Conservation (phyloP, 2,888 invertebrate genomes). For the Amphipyra tragopoginis region DNA sequence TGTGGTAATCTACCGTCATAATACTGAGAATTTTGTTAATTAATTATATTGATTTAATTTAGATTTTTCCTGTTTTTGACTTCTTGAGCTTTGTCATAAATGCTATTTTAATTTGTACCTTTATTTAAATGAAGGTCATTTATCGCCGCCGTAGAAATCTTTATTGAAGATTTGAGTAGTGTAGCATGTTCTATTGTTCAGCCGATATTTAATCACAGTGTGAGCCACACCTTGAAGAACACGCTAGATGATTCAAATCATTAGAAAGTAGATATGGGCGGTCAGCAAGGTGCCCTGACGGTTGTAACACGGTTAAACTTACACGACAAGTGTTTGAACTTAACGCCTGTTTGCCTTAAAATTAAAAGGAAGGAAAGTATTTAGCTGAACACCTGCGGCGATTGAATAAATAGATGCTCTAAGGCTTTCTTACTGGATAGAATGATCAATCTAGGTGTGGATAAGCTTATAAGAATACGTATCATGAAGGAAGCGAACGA, state of each 20-base stretch:
- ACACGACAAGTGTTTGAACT: slow-evolving; percentile 44
- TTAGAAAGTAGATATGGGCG: slow-evolving; percentile 54
- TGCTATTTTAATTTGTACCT: background rate
- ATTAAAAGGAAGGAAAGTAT: slow-evolving; percentile 6
- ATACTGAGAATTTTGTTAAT: slow-evolving; percentile 8
- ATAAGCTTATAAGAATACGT: no score
- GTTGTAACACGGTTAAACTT: slow-evolving; percentile 47
- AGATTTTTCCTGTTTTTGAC: slow-evolving; percentile 33
- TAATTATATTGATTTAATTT: background rate
- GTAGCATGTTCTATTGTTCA: slow-evolving; percentile 7
- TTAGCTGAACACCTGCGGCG: background rate
- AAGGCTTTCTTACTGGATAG: no score
- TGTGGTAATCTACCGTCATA: background rate
- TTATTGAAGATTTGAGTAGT: no score
- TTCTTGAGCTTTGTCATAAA: background rate
- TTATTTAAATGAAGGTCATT: no score
- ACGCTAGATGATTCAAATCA: slow-evolving; percentile 40
- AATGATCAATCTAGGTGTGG: no score
- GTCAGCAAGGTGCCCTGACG: slow-evolving; percentile 40
- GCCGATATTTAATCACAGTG: slow-evolving; percentile 9
- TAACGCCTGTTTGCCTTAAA: slow-evolving; percentile 14
- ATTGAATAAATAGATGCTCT: background rate
- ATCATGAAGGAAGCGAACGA: no score
- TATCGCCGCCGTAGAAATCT: background rate
- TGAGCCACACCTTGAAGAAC: slow-evolving; percentile 21